Conservation (phyloP, 2,797 vertebrate genomes). For the Odontamblyopus rebecca region DNA sequence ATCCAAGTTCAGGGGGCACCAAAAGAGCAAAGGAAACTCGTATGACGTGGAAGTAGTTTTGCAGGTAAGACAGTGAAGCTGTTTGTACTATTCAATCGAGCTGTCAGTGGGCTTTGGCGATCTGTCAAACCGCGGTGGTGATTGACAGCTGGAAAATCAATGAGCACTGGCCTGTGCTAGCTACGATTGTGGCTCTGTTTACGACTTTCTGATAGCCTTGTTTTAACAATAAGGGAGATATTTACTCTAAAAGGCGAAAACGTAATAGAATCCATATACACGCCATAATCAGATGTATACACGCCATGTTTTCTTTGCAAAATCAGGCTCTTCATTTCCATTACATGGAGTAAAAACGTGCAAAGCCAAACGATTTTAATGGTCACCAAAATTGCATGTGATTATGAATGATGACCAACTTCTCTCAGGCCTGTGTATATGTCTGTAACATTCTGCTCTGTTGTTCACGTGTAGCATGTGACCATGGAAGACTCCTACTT, state of each 20-base stretch:
- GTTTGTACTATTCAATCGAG: conserved; percentile 20
- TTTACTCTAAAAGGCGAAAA: background rate
- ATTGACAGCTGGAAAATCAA: conserved; percentile 69
- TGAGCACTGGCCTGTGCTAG: conserved; percentile 50
- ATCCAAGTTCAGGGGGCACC: conserved; percentile 95
- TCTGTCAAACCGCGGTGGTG: conserved; percentile 64
- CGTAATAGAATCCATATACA: background rate
- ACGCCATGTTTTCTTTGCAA: conserved; percentile 1
- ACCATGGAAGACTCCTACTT: conserved; percentile 97
- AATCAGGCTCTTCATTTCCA: background rate
- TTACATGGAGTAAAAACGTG: background rate
- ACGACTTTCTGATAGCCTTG: background rate
- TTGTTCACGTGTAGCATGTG: conserved; percentile 83
- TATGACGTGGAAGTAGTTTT: conserved; percentile 98
- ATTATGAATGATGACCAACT: background rate
- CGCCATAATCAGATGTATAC: background rate
- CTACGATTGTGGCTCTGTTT: conserved; percentile 18
- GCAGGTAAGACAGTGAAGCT: conserved; percentile 79
- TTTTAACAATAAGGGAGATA: background rate
- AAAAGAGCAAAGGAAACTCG: conserved; percentile 98
- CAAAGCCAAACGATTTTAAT: background rate
- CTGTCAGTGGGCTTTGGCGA: conserved; percentile 54
- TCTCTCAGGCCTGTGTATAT: background rate
- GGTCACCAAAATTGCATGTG: background rate
- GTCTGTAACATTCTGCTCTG: conserved; percentile 1